Conservation (phyloP, 2,888 invertebrate genomes). For the Chrysodeixis includens region DNA sequence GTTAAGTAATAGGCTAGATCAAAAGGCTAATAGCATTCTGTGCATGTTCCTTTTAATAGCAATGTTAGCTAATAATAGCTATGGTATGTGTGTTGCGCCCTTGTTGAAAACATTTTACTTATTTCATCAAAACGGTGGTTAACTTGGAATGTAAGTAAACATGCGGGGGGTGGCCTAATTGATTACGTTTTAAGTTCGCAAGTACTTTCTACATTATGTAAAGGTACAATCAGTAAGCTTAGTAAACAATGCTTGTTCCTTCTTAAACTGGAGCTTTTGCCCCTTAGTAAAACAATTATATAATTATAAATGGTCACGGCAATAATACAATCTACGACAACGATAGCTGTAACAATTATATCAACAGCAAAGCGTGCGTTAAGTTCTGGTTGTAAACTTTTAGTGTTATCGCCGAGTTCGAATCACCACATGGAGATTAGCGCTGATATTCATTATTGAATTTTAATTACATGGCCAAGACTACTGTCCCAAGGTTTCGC, state of each 20-base stretch:
- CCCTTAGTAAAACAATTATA: neutral
- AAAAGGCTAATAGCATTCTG: slow-evolving; percentile 8
- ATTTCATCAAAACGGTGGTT: neutral
- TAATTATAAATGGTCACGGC: slow-evolving; percentile 1
- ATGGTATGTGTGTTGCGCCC: neutral
- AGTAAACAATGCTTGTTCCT: neutral
- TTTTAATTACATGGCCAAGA: neutral
- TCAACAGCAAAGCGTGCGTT: neutral
- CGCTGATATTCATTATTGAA: neutral
- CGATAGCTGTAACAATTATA: neutral
- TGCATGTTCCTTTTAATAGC: neutral
- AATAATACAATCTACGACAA: neutral
- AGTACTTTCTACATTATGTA: neutral
- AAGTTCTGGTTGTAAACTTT: slow-evolving; percentile 3
- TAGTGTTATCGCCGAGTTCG: neutral
- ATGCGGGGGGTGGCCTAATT: too few species aligned
- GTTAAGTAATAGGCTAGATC: slow-evolving; percentile 5
- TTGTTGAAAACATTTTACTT: neutral
- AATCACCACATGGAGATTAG: slow-evolving; percentile 1
- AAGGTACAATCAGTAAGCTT: neutral
- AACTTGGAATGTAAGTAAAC: neutral
- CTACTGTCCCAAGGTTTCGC: neutral
- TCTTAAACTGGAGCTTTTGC: neutral
- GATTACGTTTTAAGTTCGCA: neutral
- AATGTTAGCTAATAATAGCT: slow-evolving; percentile 1